Evolutionary conservation across 2,888 invertebrate genomes (phyloP).

Genomic region (Nymphalis c-album): DNA sequence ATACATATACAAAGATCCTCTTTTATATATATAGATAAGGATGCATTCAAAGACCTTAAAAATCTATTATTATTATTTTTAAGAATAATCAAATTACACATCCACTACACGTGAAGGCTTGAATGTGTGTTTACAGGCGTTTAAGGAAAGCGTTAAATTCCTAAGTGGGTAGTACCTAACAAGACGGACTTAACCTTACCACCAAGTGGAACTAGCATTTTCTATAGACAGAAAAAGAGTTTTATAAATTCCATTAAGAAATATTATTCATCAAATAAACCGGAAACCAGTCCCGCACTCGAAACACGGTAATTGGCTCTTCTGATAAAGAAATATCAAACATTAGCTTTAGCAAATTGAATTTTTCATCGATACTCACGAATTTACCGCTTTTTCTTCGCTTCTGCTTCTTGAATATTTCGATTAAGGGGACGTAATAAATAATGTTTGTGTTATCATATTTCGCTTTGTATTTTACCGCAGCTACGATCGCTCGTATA

Average conservation of each 20-base stretch:
- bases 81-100: too few relatives aligned
- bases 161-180: too few relatives aligned
- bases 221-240: neutral
- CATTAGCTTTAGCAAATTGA: conserved; percentile 45
- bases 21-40: too few relatives aligned
- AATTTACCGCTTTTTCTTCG: conserved; percentile 24
- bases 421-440: conserved; percentile 5
- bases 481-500: neutral
- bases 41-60: too few relatives aligned
- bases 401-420: conserved; percentile 10
- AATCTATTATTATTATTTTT: too few relatives aligned
- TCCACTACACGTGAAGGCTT: too few relatives aligned
- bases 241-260: conserved; percentile 39
- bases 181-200: too few relatives aligned
- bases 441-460: conserved; percentile 9
- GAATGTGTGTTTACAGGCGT: too few relatives aligned
- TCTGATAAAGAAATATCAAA: conserved; percentile 51
- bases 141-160: too few relatives aligned
- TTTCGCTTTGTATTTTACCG: conserved; percentile 6
- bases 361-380: conserved; percentile 43
- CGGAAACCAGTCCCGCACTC: conserved; percentile 49
- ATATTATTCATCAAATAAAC: conserved; percentile 70
- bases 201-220: neutral
- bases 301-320: conserved; percentile 63
- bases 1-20: too few relatives aligned